phyloP scores from a whole-genome alignment of 2,888 invertebrate species.

The Mythimna lalbum region DNA sequence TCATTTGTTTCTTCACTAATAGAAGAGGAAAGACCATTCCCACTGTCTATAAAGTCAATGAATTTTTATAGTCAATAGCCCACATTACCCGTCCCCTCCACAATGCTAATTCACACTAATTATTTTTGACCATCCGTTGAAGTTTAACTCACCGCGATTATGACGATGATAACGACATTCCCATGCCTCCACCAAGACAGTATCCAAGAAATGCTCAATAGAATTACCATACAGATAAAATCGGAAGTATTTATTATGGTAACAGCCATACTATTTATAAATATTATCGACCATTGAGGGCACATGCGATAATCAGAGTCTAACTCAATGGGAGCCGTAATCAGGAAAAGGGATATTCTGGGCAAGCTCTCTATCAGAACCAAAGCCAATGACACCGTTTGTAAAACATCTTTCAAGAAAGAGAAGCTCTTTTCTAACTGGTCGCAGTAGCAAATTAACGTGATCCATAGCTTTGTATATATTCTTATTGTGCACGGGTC shows the following conservation, averaged over 20 bases:
- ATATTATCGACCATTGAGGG: slow-evolving; percentile 66
- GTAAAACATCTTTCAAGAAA: slow-evolving; percentile 34
- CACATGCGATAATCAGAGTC: slow-evolving; percentile 71
- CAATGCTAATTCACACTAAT: slow-evolving; percentile 53
- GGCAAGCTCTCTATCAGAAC: slow-evolving; percentile 66
- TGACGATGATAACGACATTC: slow-evolving; percentile 64
- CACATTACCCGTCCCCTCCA: slow-evolving; percentile 39
- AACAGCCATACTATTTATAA: slow-evolving; percentile 61
- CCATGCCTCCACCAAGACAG: slow-evolving; percentile 60
- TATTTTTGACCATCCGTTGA: slow-evolving; percentile 49
- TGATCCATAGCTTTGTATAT: slow-evolving; percentile 57
- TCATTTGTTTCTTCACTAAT: slow-evolving; percentile 16
- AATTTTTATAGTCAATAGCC: slow-evolving; percentile 41
- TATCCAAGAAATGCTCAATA: slow-evolving; percentile 57
- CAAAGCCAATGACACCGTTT: slow-evolving; percentile 57
- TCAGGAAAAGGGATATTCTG: slow-evolving; percentile 74
- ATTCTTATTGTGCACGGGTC: slow-evolving; percentile 56
- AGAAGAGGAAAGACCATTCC: slow-evolving; percentile 8
- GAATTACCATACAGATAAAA: slow-evolving; percentile 65
- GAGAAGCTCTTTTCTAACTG: slow-evolving; percentile 59
- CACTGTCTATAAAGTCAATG: slow-evolving; percentile 34
- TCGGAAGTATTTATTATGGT: slow-evolving; percentile 63
- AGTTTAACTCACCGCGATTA: slow-evolving; percentile 57
- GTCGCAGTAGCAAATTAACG: slow-evolving; percentile 57
- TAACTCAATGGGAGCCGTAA: slow-evolving; percentile 70